These are phyloP conservation scores for Eurystomus gularis DNA, from an alignment of 2,113 vertebrate species.

Conservation along the genomic window DNA sequence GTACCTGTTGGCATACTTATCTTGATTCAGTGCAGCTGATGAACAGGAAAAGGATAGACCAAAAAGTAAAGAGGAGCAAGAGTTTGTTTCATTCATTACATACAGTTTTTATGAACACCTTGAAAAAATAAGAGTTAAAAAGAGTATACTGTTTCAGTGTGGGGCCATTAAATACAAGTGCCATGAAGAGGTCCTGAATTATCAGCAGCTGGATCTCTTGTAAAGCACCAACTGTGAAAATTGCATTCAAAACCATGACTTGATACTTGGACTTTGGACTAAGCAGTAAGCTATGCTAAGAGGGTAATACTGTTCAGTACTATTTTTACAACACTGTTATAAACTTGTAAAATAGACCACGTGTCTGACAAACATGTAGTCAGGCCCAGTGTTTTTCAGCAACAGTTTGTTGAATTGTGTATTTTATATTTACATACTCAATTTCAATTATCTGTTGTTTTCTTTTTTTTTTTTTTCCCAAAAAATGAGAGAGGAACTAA, in stretches of 20 bases:
- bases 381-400: neutral
- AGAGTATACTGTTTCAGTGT: neutral
- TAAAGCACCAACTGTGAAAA: neutral
- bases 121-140: neutral
- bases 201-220: neutral
- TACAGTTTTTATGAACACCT: neutral
- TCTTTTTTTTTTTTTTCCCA: no score
- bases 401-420: neutral
- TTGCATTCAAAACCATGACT: neutral
- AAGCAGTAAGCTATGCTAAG: neutral
- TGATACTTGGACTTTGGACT: neutral
- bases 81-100: neutral
- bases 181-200: neutral
- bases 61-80: neutral
- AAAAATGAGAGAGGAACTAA: neutral
- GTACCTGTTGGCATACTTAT: neutral
- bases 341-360: neutral
- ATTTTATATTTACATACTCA: neutral
- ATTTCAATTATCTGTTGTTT: neutral
- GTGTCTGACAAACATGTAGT: neutral
- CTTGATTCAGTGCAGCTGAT: neutral
- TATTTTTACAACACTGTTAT: neutral
- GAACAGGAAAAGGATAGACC: neutral
- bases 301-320: neutral
- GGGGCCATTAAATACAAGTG: neutral